A percentile compares a stretch with the other conserved stretches of the same genome.
Conservation (phyloP, 2,113 vertebrate genomes). For the Leucoraja erinaceus region DNA sequence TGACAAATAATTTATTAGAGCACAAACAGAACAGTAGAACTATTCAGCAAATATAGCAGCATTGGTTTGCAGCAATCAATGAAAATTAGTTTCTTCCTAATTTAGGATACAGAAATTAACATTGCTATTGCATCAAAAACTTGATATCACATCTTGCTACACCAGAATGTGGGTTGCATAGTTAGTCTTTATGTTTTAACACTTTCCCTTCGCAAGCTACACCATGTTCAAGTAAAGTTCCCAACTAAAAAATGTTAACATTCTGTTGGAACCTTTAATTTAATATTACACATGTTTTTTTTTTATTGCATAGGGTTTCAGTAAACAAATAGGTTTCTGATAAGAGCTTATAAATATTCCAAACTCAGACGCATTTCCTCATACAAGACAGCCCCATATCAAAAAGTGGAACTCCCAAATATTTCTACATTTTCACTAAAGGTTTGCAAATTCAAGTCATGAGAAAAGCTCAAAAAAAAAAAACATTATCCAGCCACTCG, state of each 20-base stretch:
- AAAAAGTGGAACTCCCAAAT: not conserved
- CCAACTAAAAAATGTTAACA: not conserved
- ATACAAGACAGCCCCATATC: not conserved
- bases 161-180: not conserved
- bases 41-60: not conserved
- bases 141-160: not conserved
- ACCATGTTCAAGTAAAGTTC: not conserved
- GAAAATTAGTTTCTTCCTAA: conserved; percentile 1
- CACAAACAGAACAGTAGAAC: not conserved
- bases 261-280: not conserved
- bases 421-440: not conserved
- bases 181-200: not conserved
- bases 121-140: not conserved
- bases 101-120: conserved; percentile 1
- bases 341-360: not conserved
- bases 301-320: not conserved
- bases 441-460: not conserved
- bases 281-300: not conserved
- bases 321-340: not conserved
- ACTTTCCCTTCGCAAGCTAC: too few relatives aligned
- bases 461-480: not conserved
- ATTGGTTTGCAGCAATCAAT: conserved; percentile 8
- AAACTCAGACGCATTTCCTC: not conserved
- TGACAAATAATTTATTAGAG: conserved; percentile 15
- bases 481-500: not conserved